phyloP scores from a whole-genome alignment of 2,888 invertebrate species.

The Papilio gigon region DNA sequence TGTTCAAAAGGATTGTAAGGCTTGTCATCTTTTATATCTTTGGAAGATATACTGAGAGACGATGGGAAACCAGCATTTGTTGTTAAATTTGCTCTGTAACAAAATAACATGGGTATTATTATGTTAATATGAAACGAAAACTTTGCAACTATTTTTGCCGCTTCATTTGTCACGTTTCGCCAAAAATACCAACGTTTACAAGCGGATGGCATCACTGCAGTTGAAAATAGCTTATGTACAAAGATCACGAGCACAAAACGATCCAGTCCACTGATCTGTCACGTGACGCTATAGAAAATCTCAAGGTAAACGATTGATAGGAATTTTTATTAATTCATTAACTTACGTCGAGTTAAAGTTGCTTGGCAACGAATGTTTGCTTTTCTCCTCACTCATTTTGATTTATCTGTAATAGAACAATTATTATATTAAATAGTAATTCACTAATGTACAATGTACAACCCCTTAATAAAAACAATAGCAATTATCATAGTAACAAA shows the following conservation, averaged over 20 bases:
- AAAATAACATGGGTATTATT: too few relatives aligned
- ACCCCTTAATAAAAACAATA: background rate
- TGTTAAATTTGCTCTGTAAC: slow-evolving; percentile 71
- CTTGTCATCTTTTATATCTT: slow-evolving; percentile 57
- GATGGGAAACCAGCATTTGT: slow-evolving; percentile 71
- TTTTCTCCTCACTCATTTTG: slow-evolving; percentile 57
- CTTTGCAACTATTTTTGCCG: too few relatives aligned
- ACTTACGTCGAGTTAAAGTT: slow-evolving; percentile 72
- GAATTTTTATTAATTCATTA: slow-evolving; percentile 10
- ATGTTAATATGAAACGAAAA: too few relatives aligned
- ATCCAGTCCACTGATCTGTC: slow-evolving; percentile 43
- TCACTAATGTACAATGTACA: background rate
- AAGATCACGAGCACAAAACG: slow-evolving; percentile 45
- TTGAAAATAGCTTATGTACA: slow-evolving; percentile 38
- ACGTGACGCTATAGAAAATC: slow-evolving; percentile 43
- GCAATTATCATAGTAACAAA: too few relatives aligned
- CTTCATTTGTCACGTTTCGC: too few relatives aligned
- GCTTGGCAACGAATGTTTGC: slow-evolving; percentile 51
- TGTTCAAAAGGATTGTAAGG: slow-evolving; percentile 88
- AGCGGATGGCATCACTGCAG: slow-evolving; percentile 43
- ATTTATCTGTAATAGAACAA: slow-evolving; percentile 54
- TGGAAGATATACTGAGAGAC: slow-evolving; percentile 71
- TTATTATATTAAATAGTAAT: background rate
- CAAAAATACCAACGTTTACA: too few relatives aligned
- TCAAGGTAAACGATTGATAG: slow-evolving; percentile 43